A percentile compares a stretch with the other conserved stretches of the same genome.
Evolutionary conservation across 1,140 invertebrate species (phyloP).

Genomic region (Aphaenogaster floridana): DNA sequence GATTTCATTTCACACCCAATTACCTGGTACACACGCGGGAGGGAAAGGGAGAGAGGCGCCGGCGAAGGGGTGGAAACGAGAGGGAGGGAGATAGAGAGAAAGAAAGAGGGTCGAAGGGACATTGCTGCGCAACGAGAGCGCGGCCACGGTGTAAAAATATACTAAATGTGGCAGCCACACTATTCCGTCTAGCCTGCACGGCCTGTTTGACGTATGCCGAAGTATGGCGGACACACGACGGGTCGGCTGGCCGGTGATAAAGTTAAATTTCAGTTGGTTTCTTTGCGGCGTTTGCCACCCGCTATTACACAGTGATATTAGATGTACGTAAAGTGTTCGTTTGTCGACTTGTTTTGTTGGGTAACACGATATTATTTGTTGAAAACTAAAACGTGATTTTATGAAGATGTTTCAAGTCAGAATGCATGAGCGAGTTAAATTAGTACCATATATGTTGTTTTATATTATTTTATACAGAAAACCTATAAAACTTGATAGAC

Average conservation of each 20-base stretch:
- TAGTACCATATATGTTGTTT: neutral
- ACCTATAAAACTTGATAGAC: neutral
- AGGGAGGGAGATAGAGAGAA: neutral
- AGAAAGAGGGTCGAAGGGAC: conserved; percentile 17
- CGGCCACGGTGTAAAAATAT: conserved; percentile 73
- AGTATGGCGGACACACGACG: neutral
- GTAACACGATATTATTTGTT: neutral
- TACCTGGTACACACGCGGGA: conserved; percentile 79
- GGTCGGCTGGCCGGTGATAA: conserved; percentile 15
- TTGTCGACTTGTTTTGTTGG: conserved; percentile 29
- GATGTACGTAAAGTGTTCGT: conserved; percentile 49
- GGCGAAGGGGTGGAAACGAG: conserved; percentile 5
- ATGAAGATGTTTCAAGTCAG: conserved; percentile 19
- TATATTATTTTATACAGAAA: neutral
- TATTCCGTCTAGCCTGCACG: conserved; percentile 54
- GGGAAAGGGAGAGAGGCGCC: conserved; percentile 39
- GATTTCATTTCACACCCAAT: conserved; percentile 87
- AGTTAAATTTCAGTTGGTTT: conserved; percentile 60
- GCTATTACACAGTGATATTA: conserved; percentile 56
- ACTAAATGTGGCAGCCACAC: conserved; percentile 63
- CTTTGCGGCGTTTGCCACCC: conserved; percentile 47
- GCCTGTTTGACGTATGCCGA: conserved; percentile 60
- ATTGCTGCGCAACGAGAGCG: conserved; percentile 39
- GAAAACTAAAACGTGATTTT: conserved; percentile 39
- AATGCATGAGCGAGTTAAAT: neutral